Evolutionary conservation across 2,797 vertebrate species (phyloP), one percentile per base, ranked within the genome.

Genomic region (Labeo calbasu): DNA sequence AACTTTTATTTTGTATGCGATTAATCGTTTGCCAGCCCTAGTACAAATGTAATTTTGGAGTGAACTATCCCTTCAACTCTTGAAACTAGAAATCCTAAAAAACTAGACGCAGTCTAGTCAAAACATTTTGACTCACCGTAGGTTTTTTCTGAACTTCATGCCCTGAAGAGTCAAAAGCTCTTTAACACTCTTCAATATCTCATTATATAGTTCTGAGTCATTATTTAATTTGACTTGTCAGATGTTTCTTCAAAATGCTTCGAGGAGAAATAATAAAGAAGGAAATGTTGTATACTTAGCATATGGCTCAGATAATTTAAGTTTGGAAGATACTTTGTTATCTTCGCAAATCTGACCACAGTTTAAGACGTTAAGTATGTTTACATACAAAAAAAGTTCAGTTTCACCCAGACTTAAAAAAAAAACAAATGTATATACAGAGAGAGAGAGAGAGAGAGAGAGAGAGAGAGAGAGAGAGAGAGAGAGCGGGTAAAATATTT

Each of bases 111-210:
- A 46, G 43, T 46, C 43, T 46, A 46, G 43, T 46, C 8, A 46
- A 46, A 46, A 46, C 12, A 61, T 25, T 61, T n/a, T 59, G 57
- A 66, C 36, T 83, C 40, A 77, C 23, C 51, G 70, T 51, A 11
- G 13, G 65, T 51, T 6, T 61, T 17, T 43, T 19, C 40, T 75
- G 61, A 32, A 15, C 40, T 78, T 43, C 36, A 28, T 55, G 63
- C 63, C 55, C 23, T 61, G 2, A 55, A 3, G 53, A 10, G 53
- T 55, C 53, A 55, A 55, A 72, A 32, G 46, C 10, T 11, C 55
- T 70, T 32, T 71, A 55, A 57, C 55, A 48, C 5, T 21, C n/a
- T 48, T 71, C 17, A 28, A 17, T 32, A 73, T 70, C 4, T 73
- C 48, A 15, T 5, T 2, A 50, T 71, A 17, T 4, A 50, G 15